Percentiles rank a stretch among this genome's conserved stretches.
Evolutionary conservation across 2,888 invertebrate genomes (phyloP).

Genomic region (Xylota segnis): DNA sequence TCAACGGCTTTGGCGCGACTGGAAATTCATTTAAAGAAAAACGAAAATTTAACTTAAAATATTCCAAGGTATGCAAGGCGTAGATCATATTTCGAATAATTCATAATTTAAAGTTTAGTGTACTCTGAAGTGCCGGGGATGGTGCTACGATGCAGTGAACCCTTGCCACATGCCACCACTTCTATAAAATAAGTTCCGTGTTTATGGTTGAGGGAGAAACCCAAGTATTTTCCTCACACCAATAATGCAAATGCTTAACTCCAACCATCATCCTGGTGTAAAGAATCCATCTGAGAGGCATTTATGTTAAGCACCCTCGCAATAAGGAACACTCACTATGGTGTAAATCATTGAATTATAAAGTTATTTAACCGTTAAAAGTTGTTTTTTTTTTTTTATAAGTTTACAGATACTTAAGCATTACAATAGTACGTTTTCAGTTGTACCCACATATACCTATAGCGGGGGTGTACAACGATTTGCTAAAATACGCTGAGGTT

Average conservation of each 20-base stretch:
- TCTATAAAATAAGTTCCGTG: constrained; percentile 1
- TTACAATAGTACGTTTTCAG: no score
- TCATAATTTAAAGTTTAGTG: not conserved
- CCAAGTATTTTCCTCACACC: not conserved
- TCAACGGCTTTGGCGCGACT: no score
- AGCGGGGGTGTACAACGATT: no score
- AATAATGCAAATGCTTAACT: not conserved
- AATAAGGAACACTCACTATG: not conserved
- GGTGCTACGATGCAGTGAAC: not conserved
- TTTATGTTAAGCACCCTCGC: not conserved
- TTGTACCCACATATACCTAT: no score
- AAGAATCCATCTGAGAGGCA: not conserved
- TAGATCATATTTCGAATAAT: not conserved
- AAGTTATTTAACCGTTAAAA: not conserved
- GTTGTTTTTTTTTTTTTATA: no score
- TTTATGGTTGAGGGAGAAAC: constrained; percentile 4
- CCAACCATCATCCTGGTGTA: not conserved
- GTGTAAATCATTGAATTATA: not conserved
- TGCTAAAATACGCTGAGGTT: no score
- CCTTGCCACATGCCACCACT: not conserved
- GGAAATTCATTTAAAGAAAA: no score
- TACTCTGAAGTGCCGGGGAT: not conserved
- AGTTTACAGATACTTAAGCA: no score
- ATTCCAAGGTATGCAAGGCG: no score
- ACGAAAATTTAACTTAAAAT: no score